Evolutionary conservation across 2,113 vertebrate species (phyloP), one percentile per base, ranked within the genome.

Genomic region (Emberiza fucata): DNA sequence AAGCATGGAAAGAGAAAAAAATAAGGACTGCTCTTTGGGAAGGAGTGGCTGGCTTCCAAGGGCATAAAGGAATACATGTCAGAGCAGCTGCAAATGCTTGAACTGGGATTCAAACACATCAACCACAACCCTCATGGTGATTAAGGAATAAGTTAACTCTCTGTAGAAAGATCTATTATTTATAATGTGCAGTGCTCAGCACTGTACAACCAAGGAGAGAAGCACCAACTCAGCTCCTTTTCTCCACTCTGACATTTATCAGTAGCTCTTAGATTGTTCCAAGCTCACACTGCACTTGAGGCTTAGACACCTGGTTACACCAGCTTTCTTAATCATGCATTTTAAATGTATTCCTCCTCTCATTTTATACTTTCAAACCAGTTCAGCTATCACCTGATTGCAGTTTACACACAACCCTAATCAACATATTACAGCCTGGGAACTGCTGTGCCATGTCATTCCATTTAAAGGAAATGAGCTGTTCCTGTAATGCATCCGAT

Each of bases 331-430:
- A 90, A 77, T 92, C 82, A 81, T 87, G 77, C 44, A 76, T 92
- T 96, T 92, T 25, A 92, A 95, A 95, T 84, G 6, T 86, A 69
- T 94, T 91, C 91, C 89, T 92, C 57, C 57, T 84, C 83, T 94
- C 86, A 89, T 92, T 92, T 95, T 89, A 35, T 78, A 76, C 69
- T 91, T 97, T 94, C 83, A 97, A 96, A 96, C 65, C 61, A 94
- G 92, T 87, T 92, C 45, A 91, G 69, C 86, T 89, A 89, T 95
- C 93, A 95, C 73, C 91, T 91, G 89, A 94, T 89, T 94, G 92
- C 77, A 81, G 93, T 92, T 94, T 94, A 61, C 56, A 68, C 65
- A 64, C 73, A 81, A 40, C 56, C 61, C 39, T 87, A 91, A 94
- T 95, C 83, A 94, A 76, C 96, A 81, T 89, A 91, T 84, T 95